phyloP scores from a whole-genome alignment of 2,888 invertebrate species.

The Zaprionus bogoriensis region DNA sequence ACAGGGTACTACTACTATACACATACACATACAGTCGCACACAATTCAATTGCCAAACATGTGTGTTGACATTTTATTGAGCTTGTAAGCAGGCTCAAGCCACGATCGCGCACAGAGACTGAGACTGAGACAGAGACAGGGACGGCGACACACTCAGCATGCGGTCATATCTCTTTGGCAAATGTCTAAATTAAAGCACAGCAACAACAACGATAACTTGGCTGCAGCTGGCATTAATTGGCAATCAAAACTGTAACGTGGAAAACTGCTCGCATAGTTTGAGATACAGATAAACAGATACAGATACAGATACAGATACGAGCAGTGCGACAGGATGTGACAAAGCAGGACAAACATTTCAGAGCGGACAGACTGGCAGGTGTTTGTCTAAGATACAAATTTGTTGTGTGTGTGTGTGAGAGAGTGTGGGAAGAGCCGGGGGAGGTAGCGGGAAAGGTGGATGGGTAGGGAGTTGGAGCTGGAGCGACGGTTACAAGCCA shows the following conservation, averaged over 20 bases:
- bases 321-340: constrained; percentile 1
- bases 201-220: constrained; percentile 6
- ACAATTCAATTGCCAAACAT: constrained; percentile 62
- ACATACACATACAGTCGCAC: no score
- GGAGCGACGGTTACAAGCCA: no score
- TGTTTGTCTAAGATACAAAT: constrained; percentile 36
- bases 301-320: constrained; percentile 32
- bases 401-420: constrained; percentile 34
- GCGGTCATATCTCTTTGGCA: constrained; percentile 54
- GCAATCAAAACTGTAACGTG: constrained; percentile 68
- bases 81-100: constrained; percentile 47
- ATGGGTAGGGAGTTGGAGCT: no score
- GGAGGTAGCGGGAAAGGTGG: no score
- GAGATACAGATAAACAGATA: constrained; percentile 52
- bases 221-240: constrained; percentile 66
- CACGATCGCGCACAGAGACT: neutral
- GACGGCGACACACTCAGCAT: constrained; percentile 52
- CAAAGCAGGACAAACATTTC: constrained; percentile 29
- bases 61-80: constrained; percentile 76
- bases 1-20: no score
- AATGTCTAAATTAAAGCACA: constrained; percentile 76
- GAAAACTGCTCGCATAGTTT: constrained; percentile 47
- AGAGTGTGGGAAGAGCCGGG: neutral
- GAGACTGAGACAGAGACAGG: constrained; percentile 18
- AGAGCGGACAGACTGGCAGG: constrained; percentile 37